Base-by-base conservation (phyloP, 2,888 invertebrate species). In the Drosophila mettleri region DNA sequence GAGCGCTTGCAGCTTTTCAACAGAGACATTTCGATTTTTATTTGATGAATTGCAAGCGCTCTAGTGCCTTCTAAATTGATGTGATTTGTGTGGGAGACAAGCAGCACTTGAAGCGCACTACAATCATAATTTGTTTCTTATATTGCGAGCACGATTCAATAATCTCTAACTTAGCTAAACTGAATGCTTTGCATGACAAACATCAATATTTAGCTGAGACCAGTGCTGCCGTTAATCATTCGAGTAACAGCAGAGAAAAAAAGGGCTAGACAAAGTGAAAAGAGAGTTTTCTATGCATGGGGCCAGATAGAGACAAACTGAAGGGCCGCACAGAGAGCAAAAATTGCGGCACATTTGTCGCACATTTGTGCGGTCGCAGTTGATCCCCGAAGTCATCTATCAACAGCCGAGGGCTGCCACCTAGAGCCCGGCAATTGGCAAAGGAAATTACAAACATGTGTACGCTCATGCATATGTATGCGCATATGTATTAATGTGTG, bases 371-470 rank as follows among this genome's bases (percentile, higher is more conserved):
- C 53, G 34, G 52, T 39, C 68, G 45, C 54, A 67, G 53, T 60
- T 75, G 54, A 63, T 54, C 48, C 54, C 69, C 52, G 33, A 59
- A 73, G 69, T 60, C 76, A 74, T 76, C 74, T 63, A 66, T 78
- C 78, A 76, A 41, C 54, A 46, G 34, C 34, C 49, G 24, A 24
- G 51, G 34, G 34, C 45, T 22, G 20, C 41, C 61, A 36, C 49
- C 49, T 38, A 59, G 33, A 49, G 49, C 49, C 49, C 49, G 34
- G 66, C 86, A 83, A 83, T 83, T 80, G 80, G 57, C 88, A 80
- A 29, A 64, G 74, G 72, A 86, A 88, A 86, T 84, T 77, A 82
- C 83, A 86, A 85, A 79, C 88, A 84, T 86, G 86, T 88, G 83
- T 82, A 78, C 57, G 52, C 55, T 49, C 49, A 59, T 60, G 31